Conservation (phyloP, 1,140 invertebrate genomes). For the Sycophaga agraensis region DNA sequence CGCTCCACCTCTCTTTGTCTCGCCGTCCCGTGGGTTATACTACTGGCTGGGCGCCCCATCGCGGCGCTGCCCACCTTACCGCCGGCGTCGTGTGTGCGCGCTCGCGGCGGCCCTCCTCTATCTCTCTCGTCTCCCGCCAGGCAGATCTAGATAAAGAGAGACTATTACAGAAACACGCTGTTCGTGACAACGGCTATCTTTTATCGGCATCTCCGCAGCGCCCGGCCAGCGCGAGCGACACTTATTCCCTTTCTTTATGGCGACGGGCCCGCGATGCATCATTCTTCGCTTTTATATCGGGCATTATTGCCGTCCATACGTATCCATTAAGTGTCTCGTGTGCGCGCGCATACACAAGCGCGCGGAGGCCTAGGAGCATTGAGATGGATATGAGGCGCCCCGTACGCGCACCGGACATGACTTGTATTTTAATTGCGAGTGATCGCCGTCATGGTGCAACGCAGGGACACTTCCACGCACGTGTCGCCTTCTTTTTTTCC, state of each 20-base stretch:
- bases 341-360: too few species aligned
- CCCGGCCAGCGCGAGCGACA: background rate
- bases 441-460: background rate
- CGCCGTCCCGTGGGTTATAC: background rate
- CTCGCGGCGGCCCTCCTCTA: too few species aligned
- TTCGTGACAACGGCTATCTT: conserved; percentile 21
- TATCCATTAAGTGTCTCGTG: background rate
- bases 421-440: background rate
- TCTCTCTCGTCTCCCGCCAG: background rate
- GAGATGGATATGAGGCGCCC: background rate
- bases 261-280: background rate
- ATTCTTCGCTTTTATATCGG: background rate
- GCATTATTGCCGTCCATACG: background rate
- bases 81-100: too few species aligned
- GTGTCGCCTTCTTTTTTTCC: too few species aligned
- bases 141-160: conserved; percentile 12
- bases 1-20: background rate
- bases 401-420: background rate
- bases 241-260: conserved; percentile 2
- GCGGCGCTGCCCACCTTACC: background rate
- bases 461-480: too few species aligned
- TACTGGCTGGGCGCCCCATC: background rate
- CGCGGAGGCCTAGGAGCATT: background rate
- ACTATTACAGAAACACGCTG: conserved; percentile 22
- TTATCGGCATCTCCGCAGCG: conserved; percentile 4